phyloP scores from a whole-genome alignment of 2,113 vertebrate species.

The Rhadina sibilatrix region DNA sequence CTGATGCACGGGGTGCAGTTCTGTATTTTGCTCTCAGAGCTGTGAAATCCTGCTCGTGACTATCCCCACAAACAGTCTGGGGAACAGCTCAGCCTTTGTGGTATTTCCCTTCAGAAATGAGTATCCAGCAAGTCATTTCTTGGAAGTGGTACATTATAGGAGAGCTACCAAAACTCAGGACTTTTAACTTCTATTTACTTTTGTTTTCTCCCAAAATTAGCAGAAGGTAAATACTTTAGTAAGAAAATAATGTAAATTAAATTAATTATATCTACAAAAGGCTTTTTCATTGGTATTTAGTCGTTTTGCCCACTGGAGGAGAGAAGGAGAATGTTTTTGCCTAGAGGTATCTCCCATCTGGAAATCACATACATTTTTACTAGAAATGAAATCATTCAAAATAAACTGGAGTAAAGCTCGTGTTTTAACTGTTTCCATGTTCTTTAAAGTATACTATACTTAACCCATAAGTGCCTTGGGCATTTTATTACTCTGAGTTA shows the following conservation, averaged over 20 bases:
- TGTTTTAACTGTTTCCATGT: constrained; percentile 3
- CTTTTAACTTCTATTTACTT: not conserved
- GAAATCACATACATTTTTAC: constrained; percentile 34
- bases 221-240: not conserved
- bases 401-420: not conserved
- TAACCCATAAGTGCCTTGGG: not conserved
- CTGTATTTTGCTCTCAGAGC: not conserved
- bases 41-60: not conserved
- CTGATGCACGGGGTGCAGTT: not conserved
- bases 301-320: not conserved
- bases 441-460: not conserved
- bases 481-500: not conserved
- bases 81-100: not conserved
- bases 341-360: not conserved
- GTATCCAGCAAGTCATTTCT: not conserved
- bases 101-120: not conserved
- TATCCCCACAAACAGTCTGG: not conserved
- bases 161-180: not conserved
- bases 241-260: not conserved
- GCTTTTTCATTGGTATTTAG: not conserved
- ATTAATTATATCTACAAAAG: not conserved
- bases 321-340: not conserved
- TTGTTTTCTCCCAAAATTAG: not conserved
- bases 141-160: not conserved
- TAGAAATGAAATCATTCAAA: not conserved